phyloP scores from a whole-genome alignment of 23 tunicate species.

The Botrylloides violaceus region DNA sequence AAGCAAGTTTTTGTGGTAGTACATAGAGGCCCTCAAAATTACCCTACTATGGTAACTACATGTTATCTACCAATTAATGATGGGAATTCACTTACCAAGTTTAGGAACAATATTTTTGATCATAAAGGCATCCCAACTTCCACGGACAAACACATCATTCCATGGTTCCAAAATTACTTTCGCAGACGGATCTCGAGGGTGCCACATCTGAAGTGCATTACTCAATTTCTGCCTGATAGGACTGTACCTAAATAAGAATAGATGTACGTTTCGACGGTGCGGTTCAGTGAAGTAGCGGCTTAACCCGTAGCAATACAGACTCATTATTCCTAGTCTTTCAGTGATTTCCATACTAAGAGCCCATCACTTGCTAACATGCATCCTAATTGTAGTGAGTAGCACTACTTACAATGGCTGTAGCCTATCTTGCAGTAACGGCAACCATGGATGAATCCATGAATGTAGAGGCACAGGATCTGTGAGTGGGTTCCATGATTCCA shows the following conservation, averaged over 20 bases:
- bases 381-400: background rate
- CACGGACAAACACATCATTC: conserved; percentile 78
- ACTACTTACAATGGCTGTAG: conserved; percentile 82
- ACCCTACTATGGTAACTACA: too few species aligned
- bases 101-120: conserved; percentile 91
- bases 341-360: too few species aligned
- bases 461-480: conserved; percentile 93
- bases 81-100: conserved; percentile 36
- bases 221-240: conserved; percentile 87
- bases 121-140: conserved; percentile 98
- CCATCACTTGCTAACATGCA: too few species aligned
- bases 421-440: conserved; percentile 63
- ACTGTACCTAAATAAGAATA: conserved; percentile 47
- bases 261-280: too few species aligned
- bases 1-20: too few species aligned
- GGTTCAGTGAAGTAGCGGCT: too few species aligned
- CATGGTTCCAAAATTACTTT: conserved; percentile 88
- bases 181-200: conserved; percentile 92
- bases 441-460: conserved; percentile 98
- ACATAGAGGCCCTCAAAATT: too few species aligned
- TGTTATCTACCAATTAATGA: too few species aligned
- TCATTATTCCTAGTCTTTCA: too few species aligned
- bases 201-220: conserved; percentile 79
- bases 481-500: conserved; percentile 89
- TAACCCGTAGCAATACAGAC: too few species aligned